A percentile compares a stretch with the other conserved stretches of the same genome.
These are phyloP conservation scores for Parnassius apollo DNA, from an alignment of 2,888 invertebrate species.

Conservation along the genomic window DNA sequence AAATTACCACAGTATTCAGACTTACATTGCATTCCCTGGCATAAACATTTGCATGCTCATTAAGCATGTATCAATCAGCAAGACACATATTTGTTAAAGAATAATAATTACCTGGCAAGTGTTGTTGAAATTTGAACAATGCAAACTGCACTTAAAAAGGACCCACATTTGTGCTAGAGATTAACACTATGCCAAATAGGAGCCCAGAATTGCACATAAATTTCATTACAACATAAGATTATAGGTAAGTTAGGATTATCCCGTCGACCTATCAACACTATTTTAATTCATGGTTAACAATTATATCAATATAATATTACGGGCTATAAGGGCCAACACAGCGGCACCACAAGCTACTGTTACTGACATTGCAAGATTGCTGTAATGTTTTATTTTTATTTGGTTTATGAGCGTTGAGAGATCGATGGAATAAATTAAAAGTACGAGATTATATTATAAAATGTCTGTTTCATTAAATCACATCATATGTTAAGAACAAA, in stretches of 20 bases:
- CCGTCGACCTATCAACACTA: too few relatives aligned
- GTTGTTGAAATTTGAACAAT: conserved; percentile 7
- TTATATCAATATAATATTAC: too few relatives aligned
- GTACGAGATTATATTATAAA: background rate
- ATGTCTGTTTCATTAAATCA: conserved; percentile 13
- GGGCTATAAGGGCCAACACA: too few relatives aligned
- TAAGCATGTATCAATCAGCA: background rate
- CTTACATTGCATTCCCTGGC: conserved; percentile 24
- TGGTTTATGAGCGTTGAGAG: too few relatives aligned
- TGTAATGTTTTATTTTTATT: too few relatives aligned
- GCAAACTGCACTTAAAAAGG: conserved; percentile 15
- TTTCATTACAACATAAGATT: conserved; percentile 4
- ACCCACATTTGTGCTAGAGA: conserved; percentile 17
- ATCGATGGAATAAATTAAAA: too few relatives aligned
- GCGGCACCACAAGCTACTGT: too few relatives aligned
- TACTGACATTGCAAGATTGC: too few relatives aligned
- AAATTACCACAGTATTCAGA: conserved; percentile 28
- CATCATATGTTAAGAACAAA: conserved; percentile 5
- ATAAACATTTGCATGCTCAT: conserved; percentile 9
- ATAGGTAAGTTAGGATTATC: background rate
- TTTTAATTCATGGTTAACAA: too few relatives aligned
- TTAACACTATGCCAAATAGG: conserved; percentile 16
- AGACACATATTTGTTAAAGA: too few relatives aligned
- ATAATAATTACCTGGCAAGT: conserved; percentile 1
- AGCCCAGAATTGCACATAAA: conserved; percentile 17